Conservation (phyloP, 2,797 vertebrate species). For the Todus mexicanus region DNA sequence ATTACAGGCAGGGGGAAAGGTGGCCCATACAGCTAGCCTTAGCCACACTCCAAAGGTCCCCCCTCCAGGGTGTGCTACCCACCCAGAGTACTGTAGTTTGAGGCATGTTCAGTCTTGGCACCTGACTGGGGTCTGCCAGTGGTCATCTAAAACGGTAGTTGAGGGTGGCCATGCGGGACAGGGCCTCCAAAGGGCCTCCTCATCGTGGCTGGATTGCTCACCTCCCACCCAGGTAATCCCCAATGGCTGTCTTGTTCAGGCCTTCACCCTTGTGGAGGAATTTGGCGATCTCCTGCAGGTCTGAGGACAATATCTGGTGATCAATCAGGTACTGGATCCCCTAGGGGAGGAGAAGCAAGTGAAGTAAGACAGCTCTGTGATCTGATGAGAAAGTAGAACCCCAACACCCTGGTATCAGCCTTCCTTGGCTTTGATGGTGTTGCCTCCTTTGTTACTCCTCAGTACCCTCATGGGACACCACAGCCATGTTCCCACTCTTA, state of each 20-base stretch:
- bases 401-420: neutral
- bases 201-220: slow-evolving; percentile 47
- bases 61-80: neutral
- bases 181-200: neutral
- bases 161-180: neutral
- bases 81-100: neutral
- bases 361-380: neutral
- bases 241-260: slow-evolving; percentile 92
- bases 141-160: neutral
- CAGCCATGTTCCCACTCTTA: neutral
- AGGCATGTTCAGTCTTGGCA: neutral
- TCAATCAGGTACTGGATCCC: slow-evolving; percentile 85
- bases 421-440: neutral
- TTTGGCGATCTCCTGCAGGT: slow-evolving; percentile 77
- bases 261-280: slow-evolving; percentile 94
- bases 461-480: neutral
- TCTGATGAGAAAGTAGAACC: neutral
- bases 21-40: neutral
- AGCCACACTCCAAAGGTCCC: neutral
- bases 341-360: slow-evolving; percentile 58
- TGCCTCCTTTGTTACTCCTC: neutral
- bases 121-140: neutral
- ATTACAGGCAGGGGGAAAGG: neutral
- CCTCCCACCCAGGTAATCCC: slow-evolving; percentile 90
- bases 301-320: slow-evolving; percentile 77